Evolutionary conservation across 2,888 invertebrate genomes (phyloP).

Genomic region (Lamellibrachia columna): DNA sequence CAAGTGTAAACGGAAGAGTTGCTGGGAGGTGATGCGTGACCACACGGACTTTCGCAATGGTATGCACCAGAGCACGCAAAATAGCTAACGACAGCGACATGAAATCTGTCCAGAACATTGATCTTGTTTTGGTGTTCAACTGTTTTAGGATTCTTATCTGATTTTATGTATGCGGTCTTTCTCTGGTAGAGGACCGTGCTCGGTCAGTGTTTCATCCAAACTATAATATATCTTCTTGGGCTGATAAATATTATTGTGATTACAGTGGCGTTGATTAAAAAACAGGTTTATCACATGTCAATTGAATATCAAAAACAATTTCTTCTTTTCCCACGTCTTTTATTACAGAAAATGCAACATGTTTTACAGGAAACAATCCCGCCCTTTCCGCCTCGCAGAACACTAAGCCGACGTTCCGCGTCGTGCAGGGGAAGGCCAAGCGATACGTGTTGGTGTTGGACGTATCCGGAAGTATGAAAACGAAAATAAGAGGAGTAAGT

Average conservation of each 20-base stretch:
- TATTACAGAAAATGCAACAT: not conserved
- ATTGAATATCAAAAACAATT: not conserved
- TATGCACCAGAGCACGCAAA: not conserved
- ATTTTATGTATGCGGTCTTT: too few relatives aligned
- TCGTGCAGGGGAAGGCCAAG: not conserved
- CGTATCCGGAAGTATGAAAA: not conserved
- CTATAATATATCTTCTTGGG: too few relatives aligned
- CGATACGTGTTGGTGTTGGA: not conserved
- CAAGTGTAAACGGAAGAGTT: not conserved
- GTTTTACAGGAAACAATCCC: not conserved
- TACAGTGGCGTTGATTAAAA: too few relatives aligned
- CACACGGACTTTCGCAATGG: not conserved
- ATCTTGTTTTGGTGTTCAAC: too few relatives aligned
- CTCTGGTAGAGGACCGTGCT: too few relatives aligned
- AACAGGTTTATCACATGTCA: too few relatives aligned
- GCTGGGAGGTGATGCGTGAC: conserved; percentile 17
- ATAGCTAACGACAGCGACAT: too few relatives aligned
- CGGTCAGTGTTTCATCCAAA: too few relatives aligned
- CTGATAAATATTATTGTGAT: too few relatives aligned
- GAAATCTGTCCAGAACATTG: too few relatives aligned
- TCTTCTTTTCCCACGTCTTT: not conserved
- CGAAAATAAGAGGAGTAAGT: not conserved
- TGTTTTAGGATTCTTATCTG: too few relatives aligned
- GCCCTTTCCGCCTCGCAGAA: not conserved
- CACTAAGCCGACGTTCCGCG: not conserved